Percentiles rank a stretch among this genome's conserved stretches.
Conservation (phyloP, 2,888 invertebrate genomes). For the Tanytarsus gracilentus region DNA sequence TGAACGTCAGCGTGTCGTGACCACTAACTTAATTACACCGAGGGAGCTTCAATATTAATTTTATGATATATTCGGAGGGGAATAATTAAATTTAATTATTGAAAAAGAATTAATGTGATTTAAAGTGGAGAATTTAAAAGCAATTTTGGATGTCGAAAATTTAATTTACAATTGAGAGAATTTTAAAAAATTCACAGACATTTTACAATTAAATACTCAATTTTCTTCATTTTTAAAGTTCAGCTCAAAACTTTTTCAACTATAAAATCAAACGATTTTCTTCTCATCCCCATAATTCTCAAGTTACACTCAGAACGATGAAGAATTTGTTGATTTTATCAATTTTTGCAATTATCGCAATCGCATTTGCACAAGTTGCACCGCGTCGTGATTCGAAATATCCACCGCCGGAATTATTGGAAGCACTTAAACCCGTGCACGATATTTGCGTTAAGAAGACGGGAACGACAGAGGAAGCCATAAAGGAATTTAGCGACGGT, state of each 20-base stretch:
- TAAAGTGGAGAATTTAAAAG: no score
- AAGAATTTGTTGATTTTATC: slow-evolving; percentile 2
- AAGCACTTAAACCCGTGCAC: slow-evolving; percentile 33
- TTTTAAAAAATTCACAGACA: no score
- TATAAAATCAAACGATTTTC: no score
- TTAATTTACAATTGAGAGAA: no score
- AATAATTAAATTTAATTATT: background rate
- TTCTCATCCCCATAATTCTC: no score
- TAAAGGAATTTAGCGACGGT: slow-evolving; percentile 37
- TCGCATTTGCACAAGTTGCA: slow-evolving; percentile 35
- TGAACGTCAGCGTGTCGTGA: background rate
- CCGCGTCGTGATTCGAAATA: slow-evolving; percentile 37
- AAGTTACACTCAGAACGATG: background rate
- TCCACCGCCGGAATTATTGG: slow-evolving; percentile 35
- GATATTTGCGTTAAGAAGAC: slow-evolving; percentile 35
- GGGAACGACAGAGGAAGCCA: slow-evolving; percentile 34
- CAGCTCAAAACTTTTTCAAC: no score
- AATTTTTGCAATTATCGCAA: background rate
- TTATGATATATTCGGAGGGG: background rate
- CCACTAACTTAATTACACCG: slow-evolving; percentile 11
- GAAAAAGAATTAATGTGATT: no score
- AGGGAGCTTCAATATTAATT: background rate
- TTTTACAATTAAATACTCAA: no score
- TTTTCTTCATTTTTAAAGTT: no score
- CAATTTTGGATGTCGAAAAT: no score